Evolutionary conservation across 2,797 vertebrate genomes (phyloP), one percentile per base, ranked within the genome.

Genomic region (Hippoglossus hippoglossus): DNA sequence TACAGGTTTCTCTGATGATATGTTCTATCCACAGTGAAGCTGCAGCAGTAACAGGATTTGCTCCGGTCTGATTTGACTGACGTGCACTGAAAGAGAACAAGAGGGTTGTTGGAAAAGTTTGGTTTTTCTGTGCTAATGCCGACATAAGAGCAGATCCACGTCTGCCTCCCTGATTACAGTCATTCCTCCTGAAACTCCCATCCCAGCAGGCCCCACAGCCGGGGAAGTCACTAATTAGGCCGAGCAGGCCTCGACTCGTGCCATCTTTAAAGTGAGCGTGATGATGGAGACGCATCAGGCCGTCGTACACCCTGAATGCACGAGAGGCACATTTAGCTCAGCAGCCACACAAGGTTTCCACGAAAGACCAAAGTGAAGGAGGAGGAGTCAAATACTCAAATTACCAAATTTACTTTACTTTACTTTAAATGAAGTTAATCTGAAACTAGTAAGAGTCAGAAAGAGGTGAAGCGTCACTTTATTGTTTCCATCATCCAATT

Each of bases 1-100:
- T 82, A 84, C 19, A 83, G 73, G 79, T 21, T 82, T 34, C 82
- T 82, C 79, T 79, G 80, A 86, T 82, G 77, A 66, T 4, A 81
- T 63, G 52, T 34, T 34, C 62, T 51, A 58, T 44, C 86, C 69
- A 63, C 84, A 83, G 78, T 36, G 60, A 53, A 26, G n/a, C 24
- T 51, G 52, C 47, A 5, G 54, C 21, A 0, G 15, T 0, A 28
- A 66, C 13, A 12, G 36, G 51, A 46, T 36, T 61, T 5, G 46
- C 25, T 69, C 46, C 24, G 65, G 6, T 28, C 24, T 46, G 63
- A 57, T 36, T 39, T 28, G 57, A 73, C 12, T 55, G 59, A 75
- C 70, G 21, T 60, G 18, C 8, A 19, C 53, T 67, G 24, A 26
- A 26, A 34, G 21, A 51, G 65, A 41, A 44, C 6, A n/a, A 28